A percentile compares a stretch with the other conserved stretches of the same genome.
phyloP scores from a whole-genome alignment of 2,113 vertebrate species.

The Myotis davidii region DNA sequence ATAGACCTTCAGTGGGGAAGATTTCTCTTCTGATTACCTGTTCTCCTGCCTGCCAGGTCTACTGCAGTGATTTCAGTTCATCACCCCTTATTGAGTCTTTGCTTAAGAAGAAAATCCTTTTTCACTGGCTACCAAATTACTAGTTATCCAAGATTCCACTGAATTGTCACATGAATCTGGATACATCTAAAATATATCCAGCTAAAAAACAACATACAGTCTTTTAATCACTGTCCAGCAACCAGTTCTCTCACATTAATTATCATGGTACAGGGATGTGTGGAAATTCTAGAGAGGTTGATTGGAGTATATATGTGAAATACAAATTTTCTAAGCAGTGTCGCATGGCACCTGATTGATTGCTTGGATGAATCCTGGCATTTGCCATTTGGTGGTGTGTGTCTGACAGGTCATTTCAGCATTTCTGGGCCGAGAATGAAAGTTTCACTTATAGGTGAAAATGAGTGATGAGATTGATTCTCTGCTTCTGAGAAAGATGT shows the following conservation, averaged over 20 bases:
- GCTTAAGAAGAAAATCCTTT: constrained; percentile 12
- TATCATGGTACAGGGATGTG: background rate
- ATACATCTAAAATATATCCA: background rate
- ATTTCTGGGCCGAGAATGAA: background rate
- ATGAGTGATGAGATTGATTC: background rate
- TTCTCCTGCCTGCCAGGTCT: background rate
- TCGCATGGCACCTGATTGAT: background rate
- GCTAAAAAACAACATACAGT: background rate
- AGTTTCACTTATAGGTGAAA: constrained; percentile 39
- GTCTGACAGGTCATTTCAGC: constrained; percentile 6
- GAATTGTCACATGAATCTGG: background rate
- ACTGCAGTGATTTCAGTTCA: background rate
- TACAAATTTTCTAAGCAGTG: background rate
- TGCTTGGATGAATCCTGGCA: background rate
- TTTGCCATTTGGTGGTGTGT: background rate
- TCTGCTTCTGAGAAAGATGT: constrained; percentile 32
- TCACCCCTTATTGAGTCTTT: background rate
- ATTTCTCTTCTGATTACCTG: background rate
- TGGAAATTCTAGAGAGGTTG: background rate
- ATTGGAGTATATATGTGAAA: background rate
- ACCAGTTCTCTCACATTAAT: background rate
- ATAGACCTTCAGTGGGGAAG: background rate
- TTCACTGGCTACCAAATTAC: background rate
- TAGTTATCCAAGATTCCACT: background rate
- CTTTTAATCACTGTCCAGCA: background rate